Evolutionary conservation across 2,113 vertebrate species (phyloP), one percentile per base, ranked within the genome.

Genomic region (Origma solitaria): DNA sequence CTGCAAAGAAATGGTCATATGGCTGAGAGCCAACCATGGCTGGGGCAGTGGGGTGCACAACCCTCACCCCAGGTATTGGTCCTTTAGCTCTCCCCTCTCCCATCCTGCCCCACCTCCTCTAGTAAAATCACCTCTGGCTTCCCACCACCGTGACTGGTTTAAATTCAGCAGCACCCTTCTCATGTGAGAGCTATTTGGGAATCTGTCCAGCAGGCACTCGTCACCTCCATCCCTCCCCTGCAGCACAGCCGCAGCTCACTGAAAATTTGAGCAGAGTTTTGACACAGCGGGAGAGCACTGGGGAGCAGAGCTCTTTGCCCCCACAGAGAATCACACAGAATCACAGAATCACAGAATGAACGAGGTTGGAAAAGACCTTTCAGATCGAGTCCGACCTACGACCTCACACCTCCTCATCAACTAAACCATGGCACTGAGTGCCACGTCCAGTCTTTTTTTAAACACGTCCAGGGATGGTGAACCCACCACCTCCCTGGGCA

Each of bases 111-210:
- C 33, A 40, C 2, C 27, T 61, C 45, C 44, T 64, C 57, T 33
- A 17, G 9, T 10, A 51, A 76, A 90, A 23, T 31, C 40, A 44
- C 12, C 35, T 87, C 57, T 92, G 38, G 27, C 47, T 95, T 87
- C 31, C 61, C 44, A 65, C 27, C 15, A 3, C 47, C 60, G 56
- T 2, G 0, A 51, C 53, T 80, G 76, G 27, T 86, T 81, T 86
- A 62, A 77, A 82, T 93, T 84, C 83, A 79, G 61, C 56, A 49
- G 44, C 72, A 84, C 51, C 37, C 40, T 72, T 47, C 69, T 91
- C 70, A 44, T 68, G 13, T 7, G 30, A 89, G 65, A 94, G 45
- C 16, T 76, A 69, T 82, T 57, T 87, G 87, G 53, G 65, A 51
- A 42, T 73, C 22, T 62, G 1, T 88, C 81, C 89, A 89, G 53